Percentiles rank a stretch among this genome's conserved stretches.
These are phyloP conservation scores for Chymomyza procnemis DNA, from an alignment of 2,888 invertebrate genomes.

Conservation along the genomic window DNA sequence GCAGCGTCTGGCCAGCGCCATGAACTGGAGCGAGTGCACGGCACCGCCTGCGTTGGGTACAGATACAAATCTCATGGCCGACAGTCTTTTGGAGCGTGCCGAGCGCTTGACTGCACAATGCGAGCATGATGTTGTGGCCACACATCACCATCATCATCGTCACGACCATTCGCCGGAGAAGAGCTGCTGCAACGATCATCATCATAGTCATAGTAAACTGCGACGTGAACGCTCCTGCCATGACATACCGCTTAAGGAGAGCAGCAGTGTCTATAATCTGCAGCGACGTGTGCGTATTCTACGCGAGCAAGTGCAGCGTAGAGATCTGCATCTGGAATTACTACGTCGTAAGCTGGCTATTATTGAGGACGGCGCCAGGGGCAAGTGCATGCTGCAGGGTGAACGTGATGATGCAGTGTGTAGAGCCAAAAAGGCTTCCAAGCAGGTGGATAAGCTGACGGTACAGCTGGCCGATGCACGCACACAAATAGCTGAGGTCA, in stretches of 20 bases:
- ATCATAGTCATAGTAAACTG: slow-evolving; percentile 81
- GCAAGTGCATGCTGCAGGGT: slow-evolving; percentile 82
- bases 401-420: slow-evolving; percentile 85
- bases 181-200: slow-evolving; percentile 49
- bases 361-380: slow-evolving; percentile 86
- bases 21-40: slow-evolving; percentile 80
- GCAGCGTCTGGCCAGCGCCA: slow-evolving; percentile 88
- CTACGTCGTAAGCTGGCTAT: slow-evolving; percentile 91
- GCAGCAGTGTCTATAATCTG: slow-evolving; percentile 84
- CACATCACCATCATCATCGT: slow-evolving; percentile 24
- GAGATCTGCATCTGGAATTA: slow-evolving; percentile 94
- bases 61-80: slow-evolving; percentile 80
- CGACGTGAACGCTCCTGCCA: slow-evolving; percentile 89
- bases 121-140: slow-evolving; percentile 65
- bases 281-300: slow-evolving; percentile 91
- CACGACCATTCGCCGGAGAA: slow-evolving; percentile 55
- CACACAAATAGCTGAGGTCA: slow-evolving; percentile 88
- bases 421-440: slow-evolving; percentile 88
- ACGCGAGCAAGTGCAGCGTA: slow-evolving; percentile 93
- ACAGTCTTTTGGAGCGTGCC: slow-evolving; percentile 89
- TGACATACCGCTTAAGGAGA: slow-evolving; percentile 88
- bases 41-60: slow-evolving; percentile 75
- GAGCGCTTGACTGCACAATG: slow-evolving; percentile 82
- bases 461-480: slow-evolving; percentile 90
- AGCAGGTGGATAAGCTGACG: slow-evolving; percentile 90